These are phyloP conservation scores for Eutolmus rufibarbis DNA, from an alignment of 2,888 invertebrate genomes.

Conservation along the genomic window DNA sequence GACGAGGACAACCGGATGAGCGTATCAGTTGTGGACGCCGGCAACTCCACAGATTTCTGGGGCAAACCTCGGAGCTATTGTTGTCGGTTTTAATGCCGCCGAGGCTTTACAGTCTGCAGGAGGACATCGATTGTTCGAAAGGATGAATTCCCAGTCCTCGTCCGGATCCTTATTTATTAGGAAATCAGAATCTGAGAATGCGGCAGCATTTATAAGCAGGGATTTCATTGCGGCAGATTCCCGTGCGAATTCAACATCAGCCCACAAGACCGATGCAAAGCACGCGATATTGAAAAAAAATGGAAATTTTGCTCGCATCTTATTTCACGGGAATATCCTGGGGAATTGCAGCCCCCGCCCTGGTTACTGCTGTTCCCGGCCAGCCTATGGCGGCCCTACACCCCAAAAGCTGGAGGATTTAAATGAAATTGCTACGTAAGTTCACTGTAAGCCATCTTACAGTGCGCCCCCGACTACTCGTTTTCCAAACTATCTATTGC, in stretches of 20 bases:
- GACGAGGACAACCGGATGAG: background rate
- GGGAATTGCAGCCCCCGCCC: background rate
- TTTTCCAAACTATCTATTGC: background rate
- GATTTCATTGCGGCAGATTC: background rate
- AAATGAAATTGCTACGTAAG: conserved; percentile 16
- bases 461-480: background rate
- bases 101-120: background rate
- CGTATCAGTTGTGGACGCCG: background rate
- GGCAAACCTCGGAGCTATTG: background rate
- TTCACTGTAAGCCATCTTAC: conserved; percentile 7
- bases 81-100: background rate
- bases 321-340: background rate
- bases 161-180: background rate
- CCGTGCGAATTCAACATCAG: background rate
- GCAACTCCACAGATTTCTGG: background rate
- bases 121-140: background rate
- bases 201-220: background rate
- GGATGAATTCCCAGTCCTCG: background rate
- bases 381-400: background rate
- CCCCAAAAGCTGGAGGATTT: background rate
- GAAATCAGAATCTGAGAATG: background rate
- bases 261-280: background rate
- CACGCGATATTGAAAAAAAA: background rate
- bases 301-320: background rate
- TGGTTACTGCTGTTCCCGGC: background rate